Base-by-base conservation (phyloP, 1,140 invertebrate genomes). In the Agraylea sexmaculata region DNA sequence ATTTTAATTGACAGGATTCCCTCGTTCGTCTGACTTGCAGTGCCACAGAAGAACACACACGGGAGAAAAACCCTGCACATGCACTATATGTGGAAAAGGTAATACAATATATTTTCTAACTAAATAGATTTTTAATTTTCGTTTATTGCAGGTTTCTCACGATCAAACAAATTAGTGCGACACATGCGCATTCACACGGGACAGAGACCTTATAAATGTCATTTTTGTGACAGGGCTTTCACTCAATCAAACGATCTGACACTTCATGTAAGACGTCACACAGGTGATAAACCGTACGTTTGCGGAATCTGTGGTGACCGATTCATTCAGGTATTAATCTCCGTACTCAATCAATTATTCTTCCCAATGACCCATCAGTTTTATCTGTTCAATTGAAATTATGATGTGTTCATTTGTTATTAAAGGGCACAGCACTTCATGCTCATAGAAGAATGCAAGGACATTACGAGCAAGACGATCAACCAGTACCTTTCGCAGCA, bases 121-220 rank as follows among this genome's bases (percentile, higher is more conserved):
- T 11, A 2, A 10, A 19, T 23, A 8, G 35, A 6, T 27, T 12
- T 5, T 37, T 15, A 22, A 37, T 25, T 23, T n/a, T 37, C 16
- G 21, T n/a, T 22, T 12, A 23, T 55, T 70, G 60, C 54, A 59
- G 68, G 58, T 35, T 74, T 74, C 47, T 62, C 65, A 1, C 58
- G 73, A 15, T 73, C 72, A 22, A 73, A 73, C 47, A 74, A 74
- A 48, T 54, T 78, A 47, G 64, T 70, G 0, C 60, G 71, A 1
- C 75, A 78, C 47, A 72, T 74, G 66, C 66, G 71, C 0, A 60
- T 73, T 1, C 74, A 75, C 46, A 72, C 71, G 0, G 73, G 71
- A 2, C 60, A 64, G 18, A 56, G 68, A 19, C 71, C 72, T 1
- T 74, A 75, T 55, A 67, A 72, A 44, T 75, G 72, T 41, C 63